Evolutionary conservation across 2,888 invertebrate species (phyloP), one percentile per base, ranked within the genome.

Genomic region (Chymomyza caudatula): DNA sequence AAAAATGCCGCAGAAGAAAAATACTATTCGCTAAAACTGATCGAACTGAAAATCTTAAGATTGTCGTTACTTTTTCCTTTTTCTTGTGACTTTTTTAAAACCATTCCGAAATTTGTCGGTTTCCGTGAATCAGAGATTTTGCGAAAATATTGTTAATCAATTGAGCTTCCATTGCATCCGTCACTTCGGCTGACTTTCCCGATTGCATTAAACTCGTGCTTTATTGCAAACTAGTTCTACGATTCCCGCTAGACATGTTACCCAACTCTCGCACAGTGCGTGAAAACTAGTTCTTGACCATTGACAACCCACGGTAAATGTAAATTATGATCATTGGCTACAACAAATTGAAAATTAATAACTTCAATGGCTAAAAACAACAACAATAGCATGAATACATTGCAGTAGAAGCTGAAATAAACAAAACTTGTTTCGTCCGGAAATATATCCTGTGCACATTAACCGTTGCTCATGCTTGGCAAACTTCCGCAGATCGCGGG

Each of bases 401-500:
- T 15, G 15, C 2, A 47, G n/a, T n/a, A 51, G 20, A 37, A 11
- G 11, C 5, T 11, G 29, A 37, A 43, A 42, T 22, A 42, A 44
- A 29, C 19, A 47, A 59, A 71, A 86, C 86, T 67, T 20, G 74
- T 80, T 73, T 65, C 60, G 44, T 70, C 65, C 82, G 82, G 82
- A 83, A 83, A 86, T 71, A 83, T 83, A 83, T 83, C 82, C 82
- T 83, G 82, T 85, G 86, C 78, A 84, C 78, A 87, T 86, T 89
- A 88, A 89, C 88, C 86, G 87, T 88, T 88, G 87, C 86, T 79
- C 86, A 85, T 84, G 82, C 76, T 87, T 84, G 87, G 78, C 85
- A 84, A 83, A 88, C 88, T 88, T 89, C 89, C 88, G 88, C 78
- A 81, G 75, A 25, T 20, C 60, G 23, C 29, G 52, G 56, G 51